Evolutionary conservation across 2,113 vertebrate species (phyloP).

Genomic region (Saguinus imperator): DNA sequence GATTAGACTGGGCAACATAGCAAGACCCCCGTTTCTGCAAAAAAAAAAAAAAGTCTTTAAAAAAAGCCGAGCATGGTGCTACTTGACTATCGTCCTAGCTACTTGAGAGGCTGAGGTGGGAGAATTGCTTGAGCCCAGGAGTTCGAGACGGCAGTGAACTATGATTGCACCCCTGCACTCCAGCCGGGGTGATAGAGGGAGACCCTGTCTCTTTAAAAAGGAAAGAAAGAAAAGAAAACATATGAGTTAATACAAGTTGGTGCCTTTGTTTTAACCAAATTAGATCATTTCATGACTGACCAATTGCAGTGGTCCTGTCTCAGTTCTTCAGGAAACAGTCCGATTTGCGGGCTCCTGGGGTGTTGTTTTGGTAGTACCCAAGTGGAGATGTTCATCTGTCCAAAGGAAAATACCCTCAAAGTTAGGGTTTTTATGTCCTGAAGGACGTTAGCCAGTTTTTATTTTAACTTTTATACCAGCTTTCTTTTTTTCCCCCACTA

Average conservation of each 20-base stretch:
- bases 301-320: fast-evolving
- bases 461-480: background rate
- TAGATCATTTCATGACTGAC: background rate
- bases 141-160: no score
- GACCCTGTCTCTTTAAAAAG: no score
- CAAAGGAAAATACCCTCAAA: background rate
- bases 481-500: background rate
- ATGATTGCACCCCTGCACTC: no score
- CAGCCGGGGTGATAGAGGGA: no score
- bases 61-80: no score
- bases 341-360: background rate
- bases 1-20: no score
- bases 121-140: no score
- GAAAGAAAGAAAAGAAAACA: no score
- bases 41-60: no score
- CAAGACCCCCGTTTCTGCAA: no score
- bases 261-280: background rate
- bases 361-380: background rate
- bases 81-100: no score
- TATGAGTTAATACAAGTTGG: background rate
- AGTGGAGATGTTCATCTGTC: background rate
- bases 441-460: background rate
- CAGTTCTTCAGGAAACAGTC: background rate
- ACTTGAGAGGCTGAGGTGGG: no score
- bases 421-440: background rate